These are phyloP conservation scores for Crotalus tigris DNA, from an alignment of 2,113 vertebrate species.

Conservation along the genomic window DNA sequence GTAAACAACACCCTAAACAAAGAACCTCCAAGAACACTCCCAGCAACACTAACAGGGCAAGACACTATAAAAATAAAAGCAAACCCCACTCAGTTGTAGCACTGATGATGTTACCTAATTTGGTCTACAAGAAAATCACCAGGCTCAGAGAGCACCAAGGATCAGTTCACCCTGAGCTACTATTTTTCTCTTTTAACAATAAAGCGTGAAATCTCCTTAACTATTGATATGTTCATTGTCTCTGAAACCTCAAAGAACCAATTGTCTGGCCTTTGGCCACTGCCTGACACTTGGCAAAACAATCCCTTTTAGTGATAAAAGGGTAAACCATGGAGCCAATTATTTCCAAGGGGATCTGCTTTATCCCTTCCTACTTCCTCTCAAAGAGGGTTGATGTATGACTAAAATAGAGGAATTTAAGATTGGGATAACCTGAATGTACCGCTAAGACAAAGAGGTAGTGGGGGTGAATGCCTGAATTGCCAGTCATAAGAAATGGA, in stretches of 20 bases:
- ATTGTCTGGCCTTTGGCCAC: neutral
- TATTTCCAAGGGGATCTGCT: slow-evolving; percentile 6
- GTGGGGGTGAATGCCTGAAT: slow-evolving; percentile 6
- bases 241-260: neutral
- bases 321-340: neutral
- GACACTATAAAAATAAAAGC: neutral
- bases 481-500: slow-evolving; percentile 29
- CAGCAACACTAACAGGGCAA: neutral
- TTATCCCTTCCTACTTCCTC: neutral
- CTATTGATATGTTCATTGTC: neutral
- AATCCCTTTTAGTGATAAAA: slow-evolving; percentile 15
- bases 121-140: neutral
- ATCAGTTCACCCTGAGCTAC: neutral
- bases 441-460: neutral
- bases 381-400: neutral
- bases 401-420: slow-evolving; percentile 11
- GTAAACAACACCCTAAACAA: neutral
- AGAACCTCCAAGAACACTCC: neutral
- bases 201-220: neutral
- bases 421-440: slow-evolving; percentile 2
- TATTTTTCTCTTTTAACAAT: neutral
- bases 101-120: neutral
- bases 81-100: neutral
- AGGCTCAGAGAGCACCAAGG: neutral
- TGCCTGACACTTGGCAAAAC: neutral